Evolutionary conservation across 2,113 vertebrate species (phyloP).

Genomic region (Ictalurus furcatus): DNA sequence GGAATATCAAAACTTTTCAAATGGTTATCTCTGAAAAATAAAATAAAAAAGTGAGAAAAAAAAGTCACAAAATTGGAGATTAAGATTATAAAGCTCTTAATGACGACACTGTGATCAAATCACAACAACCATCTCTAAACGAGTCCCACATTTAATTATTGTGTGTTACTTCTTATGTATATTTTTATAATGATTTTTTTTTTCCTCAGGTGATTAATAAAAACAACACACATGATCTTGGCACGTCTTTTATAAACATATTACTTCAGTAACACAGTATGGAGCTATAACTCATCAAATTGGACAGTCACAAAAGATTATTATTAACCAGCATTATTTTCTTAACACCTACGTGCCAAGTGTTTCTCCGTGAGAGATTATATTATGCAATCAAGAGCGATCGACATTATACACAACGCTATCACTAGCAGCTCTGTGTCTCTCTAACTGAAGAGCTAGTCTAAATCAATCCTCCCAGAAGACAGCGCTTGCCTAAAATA

Average conservation of each 20-base stretch:
- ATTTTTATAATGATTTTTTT: background rate
- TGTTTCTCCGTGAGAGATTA: background rate
- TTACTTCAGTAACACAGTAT: background rate
- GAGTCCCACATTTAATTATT: background rate
- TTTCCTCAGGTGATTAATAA: background rate
- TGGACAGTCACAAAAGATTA: slow-evolving; percentile 3
- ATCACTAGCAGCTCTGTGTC: slow-evolving; percentile 4
- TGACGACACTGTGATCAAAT: background rate
- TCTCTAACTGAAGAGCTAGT: slow-evolving; percentile 22
- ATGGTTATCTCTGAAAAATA: too few relatives aligned
- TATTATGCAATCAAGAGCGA: slow-evolving; percentile 24
- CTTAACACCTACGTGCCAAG: background rate
- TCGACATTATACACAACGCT: background rate
- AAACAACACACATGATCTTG: background rate
- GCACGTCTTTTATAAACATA: background rate
- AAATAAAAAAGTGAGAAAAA: too few relatives aligned
- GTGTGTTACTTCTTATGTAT: background rate
- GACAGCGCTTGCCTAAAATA: slow-evolving; percentile 20
- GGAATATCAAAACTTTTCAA: background rate
- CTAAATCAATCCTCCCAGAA: slow-evolving; percentile 29
- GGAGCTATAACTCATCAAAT: background rate
- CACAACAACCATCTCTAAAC: background rate
- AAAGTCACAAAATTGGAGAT: too few relatives aligned
- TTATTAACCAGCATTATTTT: slow-evolving; percentile 7
- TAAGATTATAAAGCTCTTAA: background rate